Base-by-base conservation (phyloP, 2,797 vertebrate species). In the Esox lucius region DNA sequence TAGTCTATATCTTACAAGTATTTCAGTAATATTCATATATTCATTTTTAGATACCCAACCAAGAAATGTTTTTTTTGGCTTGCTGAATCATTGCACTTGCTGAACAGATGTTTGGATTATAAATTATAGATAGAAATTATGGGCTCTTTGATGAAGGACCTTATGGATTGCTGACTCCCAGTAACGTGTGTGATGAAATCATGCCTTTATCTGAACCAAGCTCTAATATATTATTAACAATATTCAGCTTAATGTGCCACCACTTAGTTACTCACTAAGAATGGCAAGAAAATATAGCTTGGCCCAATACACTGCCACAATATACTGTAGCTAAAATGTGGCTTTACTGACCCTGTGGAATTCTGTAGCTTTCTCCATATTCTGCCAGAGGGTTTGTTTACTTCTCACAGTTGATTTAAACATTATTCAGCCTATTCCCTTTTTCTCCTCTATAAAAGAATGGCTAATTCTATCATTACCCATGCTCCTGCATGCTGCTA, bases 1-100 rank as follows among this genome's bases (percentile, higher is more conserved):
- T 53, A 62, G 61, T 81, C 65, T 22, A 22, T 71, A 22, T 59
- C 70, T 71, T 39, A 49, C 11, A 71, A 61, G 70, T 11, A 59
- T 19, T 69, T 78, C 76, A 82, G 83, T 86, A 78, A 81, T 67
- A 86, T 78, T 78, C n/a, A 35, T 51, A 83, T 16, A 84, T 87
- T 85, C 12, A 8, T 24, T 71, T 61, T 42, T n/a, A 39, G 33
- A 19, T 39, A 22, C 24, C 66, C 33, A 46, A 42, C 66, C 66
- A 39, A n/a, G 7, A 17, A 67, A n/a, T 33, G 13, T 11, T 62
- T 26, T 61, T 15, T 62, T 26, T 5, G 22, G 24, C 59, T 62
- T 62, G 19, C 51, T 53, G 19, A 53, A 53, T n/a, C 2, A 53
- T 62, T 62, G 22, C 4, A 31, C 61, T 17, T 17, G 31, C 16